Conservation (phyloP, 2,888 invertebrate genomes). For the Spilosoma lubricipeda region DNA sequence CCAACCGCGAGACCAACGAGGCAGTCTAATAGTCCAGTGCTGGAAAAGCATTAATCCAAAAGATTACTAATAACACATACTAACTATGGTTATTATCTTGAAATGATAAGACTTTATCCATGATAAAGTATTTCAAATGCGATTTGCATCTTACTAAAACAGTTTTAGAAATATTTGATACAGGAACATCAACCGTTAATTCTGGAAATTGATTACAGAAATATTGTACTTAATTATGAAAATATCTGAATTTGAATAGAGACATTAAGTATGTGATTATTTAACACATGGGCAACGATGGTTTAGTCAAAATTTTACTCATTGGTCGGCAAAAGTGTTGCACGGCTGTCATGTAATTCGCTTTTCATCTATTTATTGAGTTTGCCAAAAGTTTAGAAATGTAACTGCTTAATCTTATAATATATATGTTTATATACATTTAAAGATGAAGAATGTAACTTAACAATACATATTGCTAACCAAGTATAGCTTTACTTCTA, state of each 20-base stretch:
- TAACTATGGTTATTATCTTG: too few relatives aligned
- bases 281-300: neutral
- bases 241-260: constrained; percentile 2
- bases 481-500: constrained; percentile 30
- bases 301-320: neutral
- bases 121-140: too few relatives aligned
- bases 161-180: too few relatives aligned
- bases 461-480: neutral
- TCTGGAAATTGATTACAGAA: too few relatives aligned
- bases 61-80: too few relatives aligned
- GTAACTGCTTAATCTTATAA: neutral
- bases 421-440: neutral
- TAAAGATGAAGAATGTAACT: neutral
- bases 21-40: too few relatives aligned
- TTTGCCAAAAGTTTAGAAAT: neutral
- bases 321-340: neutral
- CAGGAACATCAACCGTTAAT: too few relatives aligned
- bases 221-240: too few relatives aligned
- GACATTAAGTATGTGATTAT: neutral
- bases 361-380: neutral
- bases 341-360: neutral
- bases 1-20: too few relatives aligned
- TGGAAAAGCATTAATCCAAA: too few relatives aligned
- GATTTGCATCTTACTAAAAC: too few relatives aligned
- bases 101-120: too few relatives aligned